Conservation (phyloP, 2,113 vertebrate species). For the Lipotes vexillifer region DNA sequence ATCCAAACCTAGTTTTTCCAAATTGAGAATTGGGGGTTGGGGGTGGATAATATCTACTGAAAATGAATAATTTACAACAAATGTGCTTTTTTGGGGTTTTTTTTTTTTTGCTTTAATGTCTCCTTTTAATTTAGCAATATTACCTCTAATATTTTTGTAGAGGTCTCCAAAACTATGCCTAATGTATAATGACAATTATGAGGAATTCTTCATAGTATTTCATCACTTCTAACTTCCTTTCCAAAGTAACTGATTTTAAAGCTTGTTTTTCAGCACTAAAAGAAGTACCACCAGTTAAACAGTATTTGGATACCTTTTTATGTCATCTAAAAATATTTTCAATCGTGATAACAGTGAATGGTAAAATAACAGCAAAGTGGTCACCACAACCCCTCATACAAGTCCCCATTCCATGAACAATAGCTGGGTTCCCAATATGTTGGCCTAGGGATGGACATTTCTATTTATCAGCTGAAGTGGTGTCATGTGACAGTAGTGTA, state of each 20-base stretch:
- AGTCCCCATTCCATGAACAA: background rate
- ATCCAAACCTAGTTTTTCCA: background rate
- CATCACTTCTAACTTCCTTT: background rate
- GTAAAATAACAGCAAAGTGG: background rate
- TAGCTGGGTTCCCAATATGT: background rate
- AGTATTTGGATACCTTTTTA: background rate
- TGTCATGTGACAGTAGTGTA: too few relatives aligned
- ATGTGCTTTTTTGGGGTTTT: background rate
- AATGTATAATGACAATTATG: background rate
- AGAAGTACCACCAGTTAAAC: background rate
- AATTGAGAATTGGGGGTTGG: background rate
- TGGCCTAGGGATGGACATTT: background rate
- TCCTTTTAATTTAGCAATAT: background rate
- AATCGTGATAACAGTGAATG: background rate
- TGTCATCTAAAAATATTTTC: background rate
- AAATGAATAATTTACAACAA: conserved; percentile 2
- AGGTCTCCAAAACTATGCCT: background rate
- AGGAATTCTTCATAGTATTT: background rate
- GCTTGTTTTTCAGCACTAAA: background rate
- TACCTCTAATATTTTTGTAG: background rate
- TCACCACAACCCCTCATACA: background rate
- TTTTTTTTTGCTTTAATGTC: background rate
- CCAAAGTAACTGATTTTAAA: background rate
- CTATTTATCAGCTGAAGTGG: background rate
- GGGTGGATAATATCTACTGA: background rate